Conservation (phyloP, 2,797 vertebrate genomes). For the Nyctalus aviator region DNA sequence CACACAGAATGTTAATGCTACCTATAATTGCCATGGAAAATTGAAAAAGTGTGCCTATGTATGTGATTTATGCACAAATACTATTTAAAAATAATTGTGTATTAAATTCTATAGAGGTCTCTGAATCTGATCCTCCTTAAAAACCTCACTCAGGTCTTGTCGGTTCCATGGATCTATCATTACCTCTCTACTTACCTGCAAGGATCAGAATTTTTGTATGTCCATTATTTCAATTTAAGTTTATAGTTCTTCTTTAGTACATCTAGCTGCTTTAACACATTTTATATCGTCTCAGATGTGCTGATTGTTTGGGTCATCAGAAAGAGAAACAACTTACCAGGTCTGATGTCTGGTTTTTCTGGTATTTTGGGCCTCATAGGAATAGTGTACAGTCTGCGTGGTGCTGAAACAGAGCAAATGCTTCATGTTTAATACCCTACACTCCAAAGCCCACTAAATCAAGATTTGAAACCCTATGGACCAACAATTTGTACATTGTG, state of each 20-base stretch:
- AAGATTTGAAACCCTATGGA: neutral
- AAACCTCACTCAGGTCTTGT: neutral
- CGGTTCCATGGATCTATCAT: neutral
- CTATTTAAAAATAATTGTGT: conserved; percentile 3
- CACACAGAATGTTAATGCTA: neutral
- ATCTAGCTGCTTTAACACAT: neutral
- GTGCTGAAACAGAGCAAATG: conserved; percentile 84
- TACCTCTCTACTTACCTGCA: neutral
- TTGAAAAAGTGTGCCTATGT: neutral
- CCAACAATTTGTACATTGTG: neutral
- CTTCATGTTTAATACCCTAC: conserved; percentile 18
- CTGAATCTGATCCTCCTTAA: conserved; percentile 7
- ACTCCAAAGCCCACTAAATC: neutral
- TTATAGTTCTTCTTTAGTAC: neutral
- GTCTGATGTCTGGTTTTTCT: conserved; percentile 82
- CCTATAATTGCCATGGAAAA: neutral
- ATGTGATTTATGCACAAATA: neutral
- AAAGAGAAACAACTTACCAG: conserved; percentile 83
- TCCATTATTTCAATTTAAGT: neutral
- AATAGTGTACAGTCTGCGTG: conserved; percentile 81
- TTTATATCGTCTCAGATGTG: neutral
- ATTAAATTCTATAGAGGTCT: neutral
- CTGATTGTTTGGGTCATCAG: neutral
- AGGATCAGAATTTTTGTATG: neutral
- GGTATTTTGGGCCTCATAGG: conserved; percentile 83